phyloP scores from a whole-genome alignment of 2,888 invertebrate species.

The Heterodera filipjevi region DNA sequence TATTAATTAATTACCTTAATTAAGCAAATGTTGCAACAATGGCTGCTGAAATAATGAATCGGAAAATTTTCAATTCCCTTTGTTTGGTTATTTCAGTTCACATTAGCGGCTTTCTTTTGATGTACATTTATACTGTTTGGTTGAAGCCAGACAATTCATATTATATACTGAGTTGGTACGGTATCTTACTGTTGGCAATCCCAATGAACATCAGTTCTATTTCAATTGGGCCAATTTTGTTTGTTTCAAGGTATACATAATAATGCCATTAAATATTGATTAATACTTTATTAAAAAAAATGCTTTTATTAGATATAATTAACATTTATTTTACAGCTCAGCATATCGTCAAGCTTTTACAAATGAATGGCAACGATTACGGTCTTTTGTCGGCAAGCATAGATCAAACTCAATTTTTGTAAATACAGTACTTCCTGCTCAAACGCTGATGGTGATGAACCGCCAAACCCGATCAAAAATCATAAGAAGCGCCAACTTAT shows the following conservation, averaged over 20 bases:
- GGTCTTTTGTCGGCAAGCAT: too few species aligned
- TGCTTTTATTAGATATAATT: too few species aligned
- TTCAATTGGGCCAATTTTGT: not conserved
- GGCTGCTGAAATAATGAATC: not conserved
- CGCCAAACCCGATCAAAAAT: too few species aligned
- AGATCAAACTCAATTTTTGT: too few species aligned
- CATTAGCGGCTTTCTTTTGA: not conserved
- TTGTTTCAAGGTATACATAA: not conserved
- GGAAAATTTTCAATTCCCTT: not conserved
- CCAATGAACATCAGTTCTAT: not conserved
- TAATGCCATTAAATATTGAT: not conserved
- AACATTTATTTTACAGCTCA: too few species aligned
- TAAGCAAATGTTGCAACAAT: not conserved
- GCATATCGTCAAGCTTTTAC: too few species aligned
- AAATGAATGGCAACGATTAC: too few species aligned
- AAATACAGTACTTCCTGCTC: too few species aligned
- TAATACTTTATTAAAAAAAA: too few species aligned
- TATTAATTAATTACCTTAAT: not conserved
- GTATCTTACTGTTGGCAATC: not conserved
- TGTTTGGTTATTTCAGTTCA: not conserved
- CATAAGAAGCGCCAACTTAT: too few species aligned
- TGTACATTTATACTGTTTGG: not conserved
- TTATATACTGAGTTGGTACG: not conserved
- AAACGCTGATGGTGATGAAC: too few species aligned
- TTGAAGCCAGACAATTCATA: not conserved